Evolutionary conservation across 1,140 invertebrate genomes (phyloP), one percentile per base, ranked within the genome.

Genomic region (Archivesica marissinica): DNA sequence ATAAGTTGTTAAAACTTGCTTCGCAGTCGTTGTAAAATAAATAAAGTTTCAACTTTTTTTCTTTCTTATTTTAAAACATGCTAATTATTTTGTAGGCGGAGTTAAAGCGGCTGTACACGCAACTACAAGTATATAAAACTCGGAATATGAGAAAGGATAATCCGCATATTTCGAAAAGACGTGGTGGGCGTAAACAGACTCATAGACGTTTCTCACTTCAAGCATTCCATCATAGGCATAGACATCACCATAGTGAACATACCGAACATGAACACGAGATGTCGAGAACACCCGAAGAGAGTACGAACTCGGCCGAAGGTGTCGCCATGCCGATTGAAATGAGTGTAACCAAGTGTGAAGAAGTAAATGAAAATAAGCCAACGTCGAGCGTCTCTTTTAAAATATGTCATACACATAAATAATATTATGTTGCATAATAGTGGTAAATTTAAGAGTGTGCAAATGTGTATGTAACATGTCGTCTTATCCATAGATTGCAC

Each of bases 91-190:
- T 79, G 2, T 90, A 96, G 96, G 96, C 97, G 54, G 98, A 99
- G 94, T 95, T 99, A 75, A 98, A 98, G 94, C 95, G 98, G 87
- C 95, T 99, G 25, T 99, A 99, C 94, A 97, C 98, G 25, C 98
- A 98, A 93, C 94, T 98, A 87, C 94, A 95, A 86, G 94, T 96
- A 52, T 95, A 98, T 87, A 96, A 97, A 88, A 97, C 97, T 92
- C 98, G 98, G 94, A 97, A 97, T 20, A 96, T 99, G 93, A 95
- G 98, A 68, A 96, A 97, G 88, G 98, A 98, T 94, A 99, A 99
- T 95, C 98, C 98, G 28, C 98, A 99, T 95, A 98, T 99, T 93
- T 97, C 97, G 77, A 98, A 98, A 94, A 95, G 97, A 77, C 95
- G 97, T 79, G 97, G 98, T 7, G 98, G 98, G n/a, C 95, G 97